Percentiles rank a stretch among this genome's conserved stretches.
Conservation (phyloP, 2,113 vertebrate genomes). For the Macrotus californicus region DNA sequence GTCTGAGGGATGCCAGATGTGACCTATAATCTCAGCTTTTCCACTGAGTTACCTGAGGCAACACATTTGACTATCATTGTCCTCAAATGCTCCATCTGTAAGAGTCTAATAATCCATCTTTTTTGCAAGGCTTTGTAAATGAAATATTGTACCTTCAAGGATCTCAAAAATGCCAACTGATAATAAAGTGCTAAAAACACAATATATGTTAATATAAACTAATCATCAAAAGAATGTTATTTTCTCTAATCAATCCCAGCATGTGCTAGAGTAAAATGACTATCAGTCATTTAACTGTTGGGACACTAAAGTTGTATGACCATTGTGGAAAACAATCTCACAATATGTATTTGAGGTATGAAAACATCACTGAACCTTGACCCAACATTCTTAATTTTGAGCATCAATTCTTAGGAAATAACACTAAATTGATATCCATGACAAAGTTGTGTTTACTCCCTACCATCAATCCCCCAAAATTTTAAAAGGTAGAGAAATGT, state of each 20-base stretch:
- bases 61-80: background rate
- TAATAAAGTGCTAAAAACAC: background rate
- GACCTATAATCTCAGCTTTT: background rate
- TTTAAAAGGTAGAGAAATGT: background rate
- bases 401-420: background rate
- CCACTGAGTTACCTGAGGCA: background rate
- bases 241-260: background rate
- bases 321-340: background rate
- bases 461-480: background rate
- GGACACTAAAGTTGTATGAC: background rate
- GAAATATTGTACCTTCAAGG: background rate
- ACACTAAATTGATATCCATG: background rate
- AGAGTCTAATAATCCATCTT: background rate
- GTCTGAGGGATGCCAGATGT: rapidly evolving
- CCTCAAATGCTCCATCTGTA: background rate
- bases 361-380: background rate
- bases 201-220: background rate
- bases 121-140: background rate
- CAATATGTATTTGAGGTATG: background rate
- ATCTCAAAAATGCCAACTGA: background rate
- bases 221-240: background rate
- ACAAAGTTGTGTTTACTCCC: background rate
- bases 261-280: background rate
- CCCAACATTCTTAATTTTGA: background rate
- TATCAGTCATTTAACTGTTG: background rate